Evolutionary conservation across 2,888 invertebrate species (phyloP), one percentile per base, ranked within the genome.

Genomic region (Teleogryllus oceanicus): DNA sequence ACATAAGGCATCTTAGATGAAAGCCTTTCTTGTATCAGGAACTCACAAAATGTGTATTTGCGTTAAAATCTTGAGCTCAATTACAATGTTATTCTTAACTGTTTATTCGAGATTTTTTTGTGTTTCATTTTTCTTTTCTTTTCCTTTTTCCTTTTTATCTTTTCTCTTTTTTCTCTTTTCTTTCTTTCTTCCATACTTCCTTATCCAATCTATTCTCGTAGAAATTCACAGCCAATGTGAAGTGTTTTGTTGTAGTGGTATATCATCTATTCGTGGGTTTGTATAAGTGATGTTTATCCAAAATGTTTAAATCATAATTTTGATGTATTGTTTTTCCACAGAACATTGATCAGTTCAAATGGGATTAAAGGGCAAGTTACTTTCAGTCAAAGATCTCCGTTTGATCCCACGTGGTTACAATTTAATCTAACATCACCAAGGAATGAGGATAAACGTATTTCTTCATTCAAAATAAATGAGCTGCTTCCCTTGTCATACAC

Each of bases 341-440:
- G 95, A 86, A 90, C 91, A 0, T 86, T 93, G 16, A 90, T 95
- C 49, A 93, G 94, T 86, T 90, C 92, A 80, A 92, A 93, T 75
- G 96, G 96, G 8, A 92, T 97, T 37, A 92, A 91, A 84, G 97
- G 97, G 0, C 91, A 92, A 79, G 89, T 97, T 2, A 92, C 91
- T 13, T 90, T 97, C 82, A 90, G 89, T 0, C 97, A 97, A 87
- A 91, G 92, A 51, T 94, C 95, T 0, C 93, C 92, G 49, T 96
- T 94, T 86, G 94, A 96, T 86, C 94, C 95, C 0, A 96, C 96
- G 0, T 94, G 93, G 89, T 88, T 93, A 0, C 92, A 92, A 85
- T 92, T 96, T 84, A 85, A 86, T 79, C 83, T 88, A 20, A 83
- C 84, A n/a, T 80, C 83, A 10, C 75, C 78, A 21, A 50, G 78